Evolutionary conservation across 2,797 vertebrate species (phyloP).

Genomic region (Rhabdophis nuchalis): DNA sequence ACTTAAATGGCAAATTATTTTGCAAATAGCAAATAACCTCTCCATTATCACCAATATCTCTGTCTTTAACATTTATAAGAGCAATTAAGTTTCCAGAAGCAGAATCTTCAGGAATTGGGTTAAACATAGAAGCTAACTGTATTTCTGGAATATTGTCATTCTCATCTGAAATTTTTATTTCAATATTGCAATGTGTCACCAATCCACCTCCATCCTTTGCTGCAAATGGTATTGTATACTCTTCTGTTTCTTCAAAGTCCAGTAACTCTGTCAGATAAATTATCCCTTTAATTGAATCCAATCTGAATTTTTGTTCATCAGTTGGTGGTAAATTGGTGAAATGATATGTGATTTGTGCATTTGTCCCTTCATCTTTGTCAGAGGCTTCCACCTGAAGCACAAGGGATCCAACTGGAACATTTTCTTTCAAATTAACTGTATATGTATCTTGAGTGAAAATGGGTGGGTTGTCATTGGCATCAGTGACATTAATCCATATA

Average conservation of each 20-base stretch:
- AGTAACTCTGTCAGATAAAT: conserved; percentile 54
- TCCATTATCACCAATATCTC: conserved; percentile 51
- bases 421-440: conserved; percentile 64
- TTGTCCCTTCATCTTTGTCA: conserved; percentile 64
- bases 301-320: conserved; percentile 33
- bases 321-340: conserved; percentile 53
- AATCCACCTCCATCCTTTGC: conserved; percentile 67
- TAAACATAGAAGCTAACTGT: conserved; percentile 67
- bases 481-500: too few species aligned
- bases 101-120: conserved; percentile 62
- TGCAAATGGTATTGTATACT: conserved; percentile 64
- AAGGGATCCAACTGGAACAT: conserved; percentile 48
- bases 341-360: conserved; percentile 57
- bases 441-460: conserved; percentile 67
- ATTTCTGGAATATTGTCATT: conserved; percentile 72
- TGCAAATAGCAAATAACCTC: conserved; percentile 41
- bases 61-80: conserved; percentile 48
- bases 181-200: conserved; percentile 60
- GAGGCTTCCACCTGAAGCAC: conserved; percentile 64
- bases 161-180: conserved; percentile 66
- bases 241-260: conserved; percentile 66
- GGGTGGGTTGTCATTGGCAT: too few species aligned
- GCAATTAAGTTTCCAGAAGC: conserved; percentile 43
- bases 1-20: conserved; percentile 41
- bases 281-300: conserved; percentile 52